These are phyloP conservation scores for Lipotes vexillifer DNA, from an alignment of 2,113 vertebrate species.

Conservation along the genomic window DNA sequence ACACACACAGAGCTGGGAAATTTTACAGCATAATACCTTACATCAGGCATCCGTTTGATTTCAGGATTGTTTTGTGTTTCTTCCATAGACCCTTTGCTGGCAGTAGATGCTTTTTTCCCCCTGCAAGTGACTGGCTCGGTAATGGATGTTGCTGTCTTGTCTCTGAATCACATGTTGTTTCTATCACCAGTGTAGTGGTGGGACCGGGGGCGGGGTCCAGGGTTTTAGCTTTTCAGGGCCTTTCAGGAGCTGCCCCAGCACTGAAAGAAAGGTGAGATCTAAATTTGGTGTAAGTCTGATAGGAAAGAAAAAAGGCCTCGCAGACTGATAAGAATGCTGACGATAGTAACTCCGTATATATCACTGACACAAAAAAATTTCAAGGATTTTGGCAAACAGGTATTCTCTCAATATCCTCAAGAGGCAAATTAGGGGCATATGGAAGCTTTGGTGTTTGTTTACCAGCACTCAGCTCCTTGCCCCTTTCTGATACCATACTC, in stretches of 20 bases:
- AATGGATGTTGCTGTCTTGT: background rate
- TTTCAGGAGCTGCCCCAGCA: background rate
- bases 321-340: background rate
- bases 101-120: background rate
- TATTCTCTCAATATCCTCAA: background rate
- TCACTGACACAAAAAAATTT: background rate
- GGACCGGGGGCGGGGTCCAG: fast-evolving
- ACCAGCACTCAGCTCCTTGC: background rate
- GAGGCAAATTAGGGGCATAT: background rate
- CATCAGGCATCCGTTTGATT: background rate
- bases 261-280: background rate
- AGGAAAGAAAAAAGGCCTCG: background rate
- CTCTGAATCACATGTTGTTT: background rate
- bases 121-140: background rate
- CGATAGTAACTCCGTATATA: background rate
- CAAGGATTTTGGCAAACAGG: background rate
- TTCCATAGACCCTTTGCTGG: background rate
- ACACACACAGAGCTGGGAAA: background rate
- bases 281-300: background rate
- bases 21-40: background rate
- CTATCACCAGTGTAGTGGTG: background rate
- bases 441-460: background rate
- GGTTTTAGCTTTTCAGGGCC: background rate
- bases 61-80: background rate
- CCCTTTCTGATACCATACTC: background rate